Evolutionary conservation across 2,888 invertebrate species (phyloP), one percentile per base, ranked within the genome.

Genomic region (Orchestes rusci): DNA sequence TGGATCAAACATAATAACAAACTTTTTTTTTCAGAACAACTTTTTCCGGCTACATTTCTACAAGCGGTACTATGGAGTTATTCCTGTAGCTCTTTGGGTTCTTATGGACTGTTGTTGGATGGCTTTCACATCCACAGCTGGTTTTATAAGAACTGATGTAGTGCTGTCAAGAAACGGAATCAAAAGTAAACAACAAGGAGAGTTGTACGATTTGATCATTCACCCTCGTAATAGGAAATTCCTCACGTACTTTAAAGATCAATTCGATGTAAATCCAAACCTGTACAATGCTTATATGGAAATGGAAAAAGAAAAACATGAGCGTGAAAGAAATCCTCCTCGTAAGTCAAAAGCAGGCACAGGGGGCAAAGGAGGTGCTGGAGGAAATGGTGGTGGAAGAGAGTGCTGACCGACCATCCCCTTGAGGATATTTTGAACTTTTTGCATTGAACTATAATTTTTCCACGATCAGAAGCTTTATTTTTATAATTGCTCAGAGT

Each of bases 201-300:
- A 41, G 13, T 13, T 34, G 17, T 17, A 12, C 2, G 41, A 41
- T 4, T 15, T 41, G 12, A 28, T 41, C 2, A 23, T 41, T 3
- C 16, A 41, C 28, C 41, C 41, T 4, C 13, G 4, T n/a, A 41
- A 41, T 19, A 15, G 41, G 13, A 41, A 66, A 62, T 53, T 62
- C 34, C 36, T 52, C 35, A 50, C 53, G 7, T 47, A 55, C 39
- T 55, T 51, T 4, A 59, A 61, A 52, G n/a, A n/a, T n/a, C 49
- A 53, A 31, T 65, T 56, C 50, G 53, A 57, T 37, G 59, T 61
- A 13, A 53, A 62, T 32, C 54, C 53, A 28, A 60, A 64, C 37
- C 49, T 65, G 34, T 58, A 61, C 30, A 40, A 56, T 7, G 40
- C 58, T n/a, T 65, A 64, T 39, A 54, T 59, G 44, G 58, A 58